Conservation (phyloP, 2,888 invertebrate species). For the Heteromurus nitidus region DNA sequence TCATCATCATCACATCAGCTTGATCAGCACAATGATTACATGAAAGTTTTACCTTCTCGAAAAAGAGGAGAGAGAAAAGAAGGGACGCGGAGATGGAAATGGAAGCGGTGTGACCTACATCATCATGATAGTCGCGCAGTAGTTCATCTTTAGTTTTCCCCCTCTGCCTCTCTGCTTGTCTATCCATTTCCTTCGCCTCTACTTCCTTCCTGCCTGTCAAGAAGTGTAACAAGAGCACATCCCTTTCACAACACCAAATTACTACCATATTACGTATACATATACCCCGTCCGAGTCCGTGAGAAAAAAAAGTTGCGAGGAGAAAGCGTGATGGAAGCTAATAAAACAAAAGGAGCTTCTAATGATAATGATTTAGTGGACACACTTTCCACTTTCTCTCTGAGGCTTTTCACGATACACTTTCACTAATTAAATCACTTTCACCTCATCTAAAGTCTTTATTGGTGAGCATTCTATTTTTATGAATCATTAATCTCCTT, state of each 20-base stretch:
- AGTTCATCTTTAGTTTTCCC: neutral
- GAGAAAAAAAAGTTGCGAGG: neutral
- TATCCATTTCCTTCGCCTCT: neutral
- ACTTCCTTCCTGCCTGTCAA: no score
- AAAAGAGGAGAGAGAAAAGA: no score
- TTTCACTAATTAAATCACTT: no score
- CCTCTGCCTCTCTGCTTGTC: neutral
- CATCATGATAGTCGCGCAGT: slow-evolving; percentile 22
- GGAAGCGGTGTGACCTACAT: slow-evolving; percentile 33
- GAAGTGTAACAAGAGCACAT: no score
- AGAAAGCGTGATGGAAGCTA: neutral
- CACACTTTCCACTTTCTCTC: no score
- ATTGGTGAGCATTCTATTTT: no score
- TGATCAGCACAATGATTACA: neutral
- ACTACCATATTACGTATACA: neutral
- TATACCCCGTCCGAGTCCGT: no score
- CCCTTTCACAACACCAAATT: no score
- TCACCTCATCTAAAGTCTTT: no score
- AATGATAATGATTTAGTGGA: neutral
- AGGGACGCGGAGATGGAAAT: no score
- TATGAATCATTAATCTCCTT: no score
- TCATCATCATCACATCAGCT: slow-evolving; percentile 6
- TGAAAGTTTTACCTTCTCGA: slow-evolving; percentile 38
- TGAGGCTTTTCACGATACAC: no score
- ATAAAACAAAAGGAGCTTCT: neutral